These are phyloP conservation scores for Microplitis manilae DNA, from an alignment of 2,888 invertebrate species.

Conservation along the genomic window DNA sequence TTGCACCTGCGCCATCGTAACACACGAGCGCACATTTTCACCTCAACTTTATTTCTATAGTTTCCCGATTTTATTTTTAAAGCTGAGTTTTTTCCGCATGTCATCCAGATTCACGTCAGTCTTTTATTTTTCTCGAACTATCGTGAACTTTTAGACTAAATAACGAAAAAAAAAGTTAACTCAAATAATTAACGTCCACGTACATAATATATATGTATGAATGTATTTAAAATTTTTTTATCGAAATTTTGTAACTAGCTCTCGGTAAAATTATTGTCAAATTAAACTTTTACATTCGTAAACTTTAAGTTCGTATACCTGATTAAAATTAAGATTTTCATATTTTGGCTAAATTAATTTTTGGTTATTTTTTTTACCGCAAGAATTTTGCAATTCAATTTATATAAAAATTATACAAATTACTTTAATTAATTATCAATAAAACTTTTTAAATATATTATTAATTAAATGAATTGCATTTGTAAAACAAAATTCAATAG, in stretches of 20 bases:
- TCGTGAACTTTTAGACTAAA: not conserved
- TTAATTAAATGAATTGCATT: not conserved
- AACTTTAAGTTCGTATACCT: no score
- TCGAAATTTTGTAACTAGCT: no score
- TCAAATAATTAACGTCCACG: not conserved
- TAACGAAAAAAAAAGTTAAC: not conserved
- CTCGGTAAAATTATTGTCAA: no score
- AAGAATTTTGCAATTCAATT: not conserved
- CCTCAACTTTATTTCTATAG: not conserved
- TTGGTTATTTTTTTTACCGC: no score
- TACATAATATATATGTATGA: not conserved
- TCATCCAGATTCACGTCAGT: not conserved
- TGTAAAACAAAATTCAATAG: not conserved
- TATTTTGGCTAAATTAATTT: no score
- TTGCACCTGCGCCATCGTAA: slow-evolving; percentile 4
- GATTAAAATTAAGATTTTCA: no score
- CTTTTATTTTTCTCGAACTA: slow-evolving; percentile 6
- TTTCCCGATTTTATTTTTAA: not conserved
- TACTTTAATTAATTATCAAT: not conserved
- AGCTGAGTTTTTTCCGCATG: not conserved
- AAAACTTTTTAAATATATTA: not conserved
- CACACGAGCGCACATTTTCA: not conserved
- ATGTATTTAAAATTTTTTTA: not conserved
- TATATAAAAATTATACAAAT: not conserved
- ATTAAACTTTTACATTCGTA: no score